Conservation (phyloP, 2,113 vertebrate genomes). For the Archocentrus centrarchus region DNA sequence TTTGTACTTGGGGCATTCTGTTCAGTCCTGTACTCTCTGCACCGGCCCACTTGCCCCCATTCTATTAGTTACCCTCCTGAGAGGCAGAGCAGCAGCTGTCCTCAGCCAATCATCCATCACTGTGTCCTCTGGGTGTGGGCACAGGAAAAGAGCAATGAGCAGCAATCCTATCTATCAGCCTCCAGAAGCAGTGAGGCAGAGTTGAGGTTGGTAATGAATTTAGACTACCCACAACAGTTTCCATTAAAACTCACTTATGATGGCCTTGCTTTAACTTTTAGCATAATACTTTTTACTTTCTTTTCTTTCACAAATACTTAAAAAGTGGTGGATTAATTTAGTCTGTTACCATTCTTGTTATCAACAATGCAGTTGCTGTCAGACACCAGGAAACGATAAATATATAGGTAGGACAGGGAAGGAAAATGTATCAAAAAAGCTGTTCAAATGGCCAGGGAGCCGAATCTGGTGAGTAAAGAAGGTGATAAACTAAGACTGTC, state of each 20-base stretch:
- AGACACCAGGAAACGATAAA: not conserved
- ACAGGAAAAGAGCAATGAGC: slow-evolving; percentile 52
- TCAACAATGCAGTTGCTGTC: not conserved
- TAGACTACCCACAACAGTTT: slow-evolving; percentile 50
- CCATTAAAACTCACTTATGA: slow-evolving; percentile 26
- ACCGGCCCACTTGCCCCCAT: slow-evolving; percentile 42
- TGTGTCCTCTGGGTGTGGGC: slow-evolving; percentile 50
- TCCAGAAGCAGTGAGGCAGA: slow-evolving; percentile 34
- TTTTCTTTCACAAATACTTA: not conserved
- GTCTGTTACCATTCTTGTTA: not conserved
- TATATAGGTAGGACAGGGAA: not conserved
- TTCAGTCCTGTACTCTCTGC: slow-evolving; percentile 16
- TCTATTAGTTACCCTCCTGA: slow-evolving; percentile 57
- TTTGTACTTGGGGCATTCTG: slow-evolving; percentile 23
- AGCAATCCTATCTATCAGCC: slow-evolving; percentile 53
- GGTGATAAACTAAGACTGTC: not conserved
- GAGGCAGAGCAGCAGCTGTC: slow-evolving; percentile 59
- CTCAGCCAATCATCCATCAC: slow-evolving; percentile 66
- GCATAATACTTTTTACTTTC: not conserved
- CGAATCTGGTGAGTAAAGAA: too few relatives aligned
- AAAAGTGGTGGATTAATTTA: not conserved
- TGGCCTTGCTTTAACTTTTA: slow-evolving; percentile 22
- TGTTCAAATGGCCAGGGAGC: not conserved
- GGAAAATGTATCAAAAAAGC: not conserved
- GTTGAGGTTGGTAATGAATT: slow-evolving; percentile 51